Conservation (phyloP, 2,888 invertebrate species). For the Rhamphomyia laevipes region DNA sequence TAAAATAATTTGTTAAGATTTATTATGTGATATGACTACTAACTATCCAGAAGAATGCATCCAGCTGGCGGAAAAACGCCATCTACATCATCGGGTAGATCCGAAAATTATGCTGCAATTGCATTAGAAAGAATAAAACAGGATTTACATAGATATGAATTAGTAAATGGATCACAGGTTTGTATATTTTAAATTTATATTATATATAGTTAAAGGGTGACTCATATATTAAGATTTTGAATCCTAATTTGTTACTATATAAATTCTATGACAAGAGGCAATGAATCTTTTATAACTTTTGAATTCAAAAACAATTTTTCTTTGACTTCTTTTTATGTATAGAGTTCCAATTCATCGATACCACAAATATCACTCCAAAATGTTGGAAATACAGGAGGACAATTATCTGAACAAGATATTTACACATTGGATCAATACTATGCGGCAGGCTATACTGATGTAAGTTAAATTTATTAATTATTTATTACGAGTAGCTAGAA, state of each 20-base stretch:
- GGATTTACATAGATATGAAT: constrained; percentile 36
- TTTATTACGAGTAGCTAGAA: no score
- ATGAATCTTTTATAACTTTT: no score
- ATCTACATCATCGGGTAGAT: constrained; percentile 26
- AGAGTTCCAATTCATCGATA: constrained; percentile 12
- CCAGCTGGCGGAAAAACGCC: constrained; percentile 40
- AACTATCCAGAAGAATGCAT: constrained; percentile 37
- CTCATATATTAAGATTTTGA: no score
- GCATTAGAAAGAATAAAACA: constrained; percentile 39
- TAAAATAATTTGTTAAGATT: background rate
- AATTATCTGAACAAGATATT: constrained; percentile 15
- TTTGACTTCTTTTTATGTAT: background rate
- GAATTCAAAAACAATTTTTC: no score
- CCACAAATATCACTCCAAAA: constrained; percentile 15
- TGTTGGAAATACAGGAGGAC: constrained; percentile 11
- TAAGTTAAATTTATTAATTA: no score
- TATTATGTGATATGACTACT: constrained; percentile 37
- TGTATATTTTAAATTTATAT: constrained; percentile 10
- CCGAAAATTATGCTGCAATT: constrained; percentile 38
- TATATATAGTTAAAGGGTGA: no score
- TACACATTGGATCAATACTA: constrained; percentile 14
- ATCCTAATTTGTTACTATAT: no score
- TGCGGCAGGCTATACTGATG: constrained; percentile 14
- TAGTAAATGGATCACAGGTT: constrained; percentile 37
- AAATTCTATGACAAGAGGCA: no score